Evolutionary conservation across 2,888 invertebrate genomes (phyloP).

Genomic region (Perizoma flavofasciatum): DNA sequence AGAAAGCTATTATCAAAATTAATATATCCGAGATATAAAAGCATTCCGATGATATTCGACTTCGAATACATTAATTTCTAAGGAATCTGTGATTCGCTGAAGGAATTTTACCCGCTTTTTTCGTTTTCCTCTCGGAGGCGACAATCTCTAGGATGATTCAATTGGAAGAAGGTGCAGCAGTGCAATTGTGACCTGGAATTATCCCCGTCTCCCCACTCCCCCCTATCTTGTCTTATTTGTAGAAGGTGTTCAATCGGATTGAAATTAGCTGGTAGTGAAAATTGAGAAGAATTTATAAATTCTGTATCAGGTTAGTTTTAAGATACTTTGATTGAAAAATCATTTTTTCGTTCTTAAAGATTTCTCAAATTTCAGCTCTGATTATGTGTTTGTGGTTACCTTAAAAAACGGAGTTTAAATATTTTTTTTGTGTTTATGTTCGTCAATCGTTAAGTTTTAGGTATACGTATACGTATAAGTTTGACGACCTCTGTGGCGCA

Average conservation of each 20-base stretch:
- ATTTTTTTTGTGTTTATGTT: too few relatives aligned
- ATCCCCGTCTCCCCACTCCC: constrained; percentile 26
- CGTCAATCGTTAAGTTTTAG: not conserved
- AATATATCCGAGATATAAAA: constrained; percentile 39
- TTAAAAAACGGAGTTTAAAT: too few relatives aligned
- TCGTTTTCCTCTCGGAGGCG: constrained; percentile 42
- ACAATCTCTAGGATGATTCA: constrained; percentile 60
- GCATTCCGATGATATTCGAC: constrained; percentile 41
- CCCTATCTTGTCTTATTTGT: constrained; percentile 27
- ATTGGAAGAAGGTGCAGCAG: constrained; percentile 47
- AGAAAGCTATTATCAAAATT: constrained; percentile 44
- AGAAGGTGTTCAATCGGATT: constrained; percentile 29
- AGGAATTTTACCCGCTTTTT: constrained; percentile 29
- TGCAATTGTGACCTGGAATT: constrained; percentile 45
- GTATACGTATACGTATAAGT: too few relatives aligned
- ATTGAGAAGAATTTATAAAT: constrained; percentile 6
- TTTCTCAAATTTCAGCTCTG: too few relatives aligned
- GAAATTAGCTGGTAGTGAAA: constrained; percentile 28
- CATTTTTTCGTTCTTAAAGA: not conserved
- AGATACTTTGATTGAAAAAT: not conserved
- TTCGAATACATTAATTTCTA: constrained; percentile 43
- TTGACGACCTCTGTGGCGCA: too few relatives aligned
- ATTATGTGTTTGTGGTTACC: too few relatives aligned
- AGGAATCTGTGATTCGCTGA: constrained; percentile 34
- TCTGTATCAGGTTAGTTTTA: constrained; percentile 9